A percentile compares a stretch with the other conserved stretches of the same genome.
These are phyloP conservation scores for Lobophora halterata DNA, from an alignment of 2,888 invertebrate genomes.

Conservation along the genomic window DNA sequence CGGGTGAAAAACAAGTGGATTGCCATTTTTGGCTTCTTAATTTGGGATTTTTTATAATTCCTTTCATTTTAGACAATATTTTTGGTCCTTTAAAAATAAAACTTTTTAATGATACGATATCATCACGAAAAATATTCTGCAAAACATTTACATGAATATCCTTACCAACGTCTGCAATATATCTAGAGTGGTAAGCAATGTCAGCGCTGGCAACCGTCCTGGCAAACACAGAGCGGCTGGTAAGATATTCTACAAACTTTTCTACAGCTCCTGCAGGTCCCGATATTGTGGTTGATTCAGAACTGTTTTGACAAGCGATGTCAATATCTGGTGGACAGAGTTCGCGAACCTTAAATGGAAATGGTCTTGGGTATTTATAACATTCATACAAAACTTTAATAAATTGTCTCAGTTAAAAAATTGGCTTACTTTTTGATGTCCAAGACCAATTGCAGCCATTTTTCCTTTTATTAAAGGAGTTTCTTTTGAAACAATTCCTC, in stretches of 20 bases:
- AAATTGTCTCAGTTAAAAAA: neutral
- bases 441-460: conserved; percentile 92
- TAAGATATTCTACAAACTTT: conserved; percentile 60
- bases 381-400: neutral
- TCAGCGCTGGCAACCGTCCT: conserved; percentile 82
- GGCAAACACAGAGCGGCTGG: conserved; percentile 25
- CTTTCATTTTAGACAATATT: too few species aligned
- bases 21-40: too few species aligned
- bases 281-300: conserved; percentile 86
- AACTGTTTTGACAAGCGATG: conserved; percentile 87
- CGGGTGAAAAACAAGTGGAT: too few species aligned
- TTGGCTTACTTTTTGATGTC: conserved; percentile 72
- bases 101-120: too few species aligned
- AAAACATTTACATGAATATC: too few species aligned
- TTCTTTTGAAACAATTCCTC: conserved; percentile 85
- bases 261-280: conserved; percentile 82
- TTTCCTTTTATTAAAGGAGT: conserved; percentile 84
- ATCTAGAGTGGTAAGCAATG: conserved; percentile 93
- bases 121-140: too few species aligned
- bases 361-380: too few species aligned
- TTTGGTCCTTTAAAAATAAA: too few species aligned
- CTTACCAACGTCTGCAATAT: conserved; percentile 83
- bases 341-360: conserved; percentile 28
- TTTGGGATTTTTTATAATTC: too few species aligned
- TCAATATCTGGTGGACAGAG: conserved; percentile 80